Percentiles rank a stretch among this genome's conserved stretches.
Conservation (phyloP, 2,113 vertebrate species). For the Boleophthalmus pectinirostris region DNA sequence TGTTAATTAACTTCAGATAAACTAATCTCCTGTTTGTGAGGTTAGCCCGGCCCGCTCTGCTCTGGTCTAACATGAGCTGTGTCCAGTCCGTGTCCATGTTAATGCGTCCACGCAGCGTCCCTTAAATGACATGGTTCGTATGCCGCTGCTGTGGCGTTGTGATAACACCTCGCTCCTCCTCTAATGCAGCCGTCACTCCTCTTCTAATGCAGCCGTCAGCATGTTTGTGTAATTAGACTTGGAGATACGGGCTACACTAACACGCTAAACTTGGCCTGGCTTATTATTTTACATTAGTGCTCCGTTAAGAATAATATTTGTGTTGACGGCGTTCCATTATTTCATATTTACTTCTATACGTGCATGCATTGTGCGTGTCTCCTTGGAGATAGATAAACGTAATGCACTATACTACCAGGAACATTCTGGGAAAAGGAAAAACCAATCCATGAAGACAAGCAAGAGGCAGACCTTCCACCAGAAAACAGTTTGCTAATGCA, state of each 20-base stretch:
- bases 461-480: too few relatives aligned
- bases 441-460: too few relatives aligned
- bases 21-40: not conserved
- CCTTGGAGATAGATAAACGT: too few relatives aligned
- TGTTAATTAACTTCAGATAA: not conserved
- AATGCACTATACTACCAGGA: too few relatives aligned
- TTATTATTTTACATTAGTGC: conserved; percentile 6
- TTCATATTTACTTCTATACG: too few relatives aligned
- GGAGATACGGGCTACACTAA: conserved; percentile 21
- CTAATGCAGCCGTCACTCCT: conserved; percentile 56
- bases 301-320: not conserved
- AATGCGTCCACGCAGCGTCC: conserved; percentile 32
- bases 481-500: too few relatives aligned
- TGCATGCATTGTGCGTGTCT: too few relatives aligned
- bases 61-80: not conserved
- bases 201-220: conserved; percentile 54
- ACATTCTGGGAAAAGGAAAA: too few relatives aligned
- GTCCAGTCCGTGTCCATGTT: conserved; percentile 11
- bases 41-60: not conserved
- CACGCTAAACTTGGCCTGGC: conserved; percentile 21
- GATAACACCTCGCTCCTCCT: conserved; percentile 57
- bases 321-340: too few relatives aligned
- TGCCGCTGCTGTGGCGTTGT: conserved; percentile 43
- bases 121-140: conserved; percentile 40
- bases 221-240: conserved; percentile 57